Evolutionary conservation across 2,113 vertebrate genomes (phyloP), one percentile per base, ranked within the genome.

Genomic region (Poeciliopsis turrubarensis): DNA sequence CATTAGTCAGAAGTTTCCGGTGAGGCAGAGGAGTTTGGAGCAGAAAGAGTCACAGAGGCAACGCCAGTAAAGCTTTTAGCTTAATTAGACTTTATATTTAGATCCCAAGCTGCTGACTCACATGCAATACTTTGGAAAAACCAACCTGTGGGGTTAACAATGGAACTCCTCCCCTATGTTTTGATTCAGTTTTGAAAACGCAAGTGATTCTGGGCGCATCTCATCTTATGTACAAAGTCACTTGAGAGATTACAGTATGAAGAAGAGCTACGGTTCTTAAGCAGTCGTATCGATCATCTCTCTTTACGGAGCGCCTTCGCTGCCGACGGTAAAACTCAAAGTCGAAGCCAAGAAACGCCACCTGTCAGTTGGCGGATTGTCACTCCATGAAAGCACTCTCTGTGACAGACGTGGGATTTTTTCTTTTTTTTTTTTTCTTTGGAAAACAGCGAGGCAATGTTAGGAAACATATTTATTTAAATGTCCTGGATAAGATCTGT

Each of bases 11-110:
- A 93, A 78, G 77, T 92, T 92, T 90, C 84, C 72, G 77, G 84
- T 67, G 78, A 79, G 66, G 84, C 81, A 81, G 68, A 81, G 44
- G 72, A 89, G 70, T 88, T 82, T 80, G 83, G 86, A 85, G 91
- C 82, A 89, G 86, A 82, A 71, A 80, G 83, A 86, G 79, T 84
- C 71, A 64, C 22, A 77, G 85, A 87, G 70, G 68, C n/a, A 41
- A 88, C 2, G 93, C 94, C 94, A 95, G 85, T 94, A 90, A 94
- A 92, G 96, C 96, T 96, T 95, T 96, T 95, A 96, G 92, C 91
- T 94, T 96, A 96, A 96, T 96, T 95, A 95, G 89, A 94, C 89
- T 89, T 92, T 91, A 93, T 92, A 92, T 95, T 92, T 84, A 87
- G 85, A 83, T 68, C 80, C 85, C 71, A 88, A 92, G 82, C 81